phyloP scores from a whole-genome alignment of 2,888 invertebrate genomes.

The Rotaria macrura region DNA sequence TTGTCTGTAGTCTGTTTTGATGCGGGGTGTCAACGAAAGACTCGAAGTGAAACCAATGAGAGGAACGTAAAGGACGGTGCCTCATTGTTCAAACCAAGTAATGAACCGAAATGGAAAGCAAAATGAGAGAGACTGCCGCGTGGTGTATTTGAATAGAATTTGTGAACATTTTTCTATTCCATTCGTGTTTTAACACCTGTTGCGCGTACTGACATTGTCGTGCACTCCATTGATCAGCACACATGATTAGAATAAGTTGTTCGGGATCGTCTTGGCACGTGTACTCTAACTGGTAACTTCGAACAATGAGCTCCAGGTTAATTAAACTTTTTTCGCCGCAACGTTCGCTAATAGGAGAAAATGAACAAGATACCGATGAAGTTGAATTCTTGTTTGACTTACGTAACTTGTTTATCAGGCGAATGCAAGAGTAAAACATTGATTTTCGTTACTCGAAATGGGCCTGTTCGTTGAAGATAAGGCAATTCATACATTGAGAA shows the following conservation, averaged over 20 bases:
- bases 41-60: no score
- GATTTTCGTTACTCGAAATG: background rate
- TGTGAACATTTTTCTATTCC: background rate
- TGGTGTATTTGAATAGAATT: background rate
- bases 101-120: no score
- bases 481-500: background rate
- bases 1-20: no score
- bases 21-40: no score
- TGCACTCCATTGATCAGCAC: background rate
- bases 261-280: background rate
- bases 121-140: no score
- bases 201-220: background rate
- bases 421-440: background rate
- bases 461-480: background rate
- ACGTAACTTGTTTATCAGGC: background rate
- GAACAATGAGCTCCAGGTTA: background rate
- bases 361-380: background rate
- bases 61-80: no score
- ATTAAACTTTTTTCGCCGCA: background rate
- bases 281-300: background rate
- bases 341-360: background rate
- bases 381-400: background rate
- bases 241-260: background rate
- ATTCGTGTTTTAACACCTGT: background rate
- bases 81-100: no score